Evolutionary conservation across 2,797 vertebrate genomes (phyloP).

Genomic region (Hyperoplus lanceolatus): DNA sequence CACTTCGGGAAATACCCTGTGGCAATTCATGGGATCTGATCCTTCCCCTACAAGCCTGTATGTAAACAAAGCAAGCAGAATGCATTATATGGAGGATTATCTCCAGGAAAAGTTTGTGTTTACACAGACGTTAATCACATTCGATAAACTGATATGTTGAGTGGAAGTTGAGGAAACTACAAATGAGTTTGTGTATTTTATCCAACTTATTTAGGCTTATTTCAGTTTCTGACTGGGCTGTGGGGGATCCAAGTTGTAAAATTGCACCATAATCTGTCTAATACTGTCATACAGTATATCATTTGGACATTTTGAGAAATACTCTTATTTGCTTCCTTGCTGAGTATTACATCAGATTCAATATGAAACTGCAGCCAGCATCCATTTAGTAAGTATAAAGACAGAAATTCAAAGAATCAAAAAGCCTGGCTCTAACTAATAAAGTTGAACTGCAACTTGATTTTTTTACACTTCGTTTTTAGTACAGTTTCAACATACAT

Average conservation of each 20-base stretch:
- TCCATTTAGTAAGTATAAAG: not conserved
- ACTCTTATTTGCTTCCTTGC: not conserved
- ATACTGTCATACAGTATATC: conserved; percentile 31
- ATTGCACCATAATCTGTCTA: conserved; percentile 31
- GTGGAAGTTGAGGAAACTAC: conserved; percentile 50
- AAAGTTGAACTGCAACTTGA: not conserved
- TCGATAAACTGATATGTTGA: conserved; percentile 60
- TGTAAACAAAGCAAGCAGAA: conserved; percentile 62
- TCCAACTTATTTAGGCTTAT: conserved; percentile 29
- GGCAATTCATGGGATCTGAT: conserved; percentile 70
- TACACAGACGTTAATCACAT: conserved; percentile 78
- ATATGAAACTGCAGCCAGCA: not conserved
- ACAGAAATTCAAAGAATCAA: not conserved
- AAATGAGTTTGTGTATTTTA: conserved; percentile 29
- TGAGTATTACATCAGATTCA: not conserved
- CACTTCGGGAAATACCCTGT: conserved; percentile 77
- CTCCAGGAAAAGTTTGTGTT: conserved; percentile 76
- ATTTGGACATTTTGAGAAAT: conserved; percentile 2
- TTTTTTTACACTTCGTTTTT: not conserved
- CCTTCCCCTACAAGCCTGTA: conserved; percentile 54
- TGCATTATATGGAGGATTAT: conserved; percentile 74
- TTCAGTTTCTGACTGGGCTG: conserved; percentile 22
- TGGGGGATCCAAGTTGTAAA: conserved; percentile 24
- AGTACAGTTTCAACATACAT: not conserved
- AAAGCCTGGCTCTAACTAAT: not conserved